phyloP scores from a whole-genome alignment of 2,888 invertebrate genomes.

The Lasioglossum calceatum region DNA sequence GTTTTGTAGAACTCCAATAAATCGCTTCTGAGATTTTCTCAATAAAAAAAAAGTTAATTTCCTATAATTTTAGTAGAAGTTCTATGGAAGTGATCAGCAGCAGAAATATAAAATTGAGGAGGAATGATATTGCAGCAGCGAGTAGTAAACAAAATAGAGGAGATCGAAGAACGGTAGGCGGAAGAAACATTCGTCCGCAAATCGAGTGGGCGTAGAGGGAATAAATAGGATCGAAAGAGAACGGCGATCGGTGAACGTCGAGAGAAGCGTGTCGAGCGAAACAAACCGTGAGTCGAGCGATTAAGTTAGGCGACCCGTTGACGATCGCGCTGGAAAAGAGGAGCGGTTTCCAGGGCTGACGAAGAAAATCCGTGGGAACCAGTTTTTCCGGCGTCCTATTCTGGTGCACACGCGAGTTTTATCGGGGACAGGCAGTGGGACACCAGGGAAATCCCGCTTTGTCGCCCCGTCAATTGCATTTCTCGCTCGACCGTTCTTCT shows the following conservation, averaged over 20 bases:
- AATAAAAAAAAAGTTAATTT: background rate
- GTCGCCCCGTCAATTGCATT: constrained; percentile 50
- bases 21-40: too few species aligned
- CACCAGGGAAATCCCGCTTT: constrained; percentile 52
- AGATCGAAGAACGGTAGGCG: background rate
- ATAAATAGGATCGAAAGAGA: background rate
- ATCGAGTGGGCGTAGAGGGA: background rate
- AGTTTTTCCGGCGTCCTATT: background rate
- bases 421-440: constrained; percentile 42
- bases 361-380: constrained; percentile 18
- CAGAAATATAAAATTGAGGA: background rate
- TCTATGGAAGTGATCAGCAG: background rate
- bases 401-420: constrained; percentile 17
- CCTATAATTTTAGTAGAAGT: background rate
- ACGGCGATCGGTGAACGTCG: background rate
- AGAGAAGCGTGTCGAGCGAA: background rate
- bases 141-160: background rate
- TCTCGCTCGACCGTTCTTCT: constrained; percentile 39
- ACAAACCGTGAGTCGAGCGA: constrained; percentile 8
- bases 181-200: background rate
- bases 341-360: background rate
- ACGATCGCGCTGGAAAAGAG: background rate
- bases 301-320: constrained; percentile 3
- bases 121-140: background rate
- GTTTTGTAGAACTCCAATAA: too few species aligned